Evolutionary conservation across 2,888 invertebrate genomes (phyloP), one percentile per base, ranked within the genome.

Genomic region (Ectropis crepuscularia): DNA sequence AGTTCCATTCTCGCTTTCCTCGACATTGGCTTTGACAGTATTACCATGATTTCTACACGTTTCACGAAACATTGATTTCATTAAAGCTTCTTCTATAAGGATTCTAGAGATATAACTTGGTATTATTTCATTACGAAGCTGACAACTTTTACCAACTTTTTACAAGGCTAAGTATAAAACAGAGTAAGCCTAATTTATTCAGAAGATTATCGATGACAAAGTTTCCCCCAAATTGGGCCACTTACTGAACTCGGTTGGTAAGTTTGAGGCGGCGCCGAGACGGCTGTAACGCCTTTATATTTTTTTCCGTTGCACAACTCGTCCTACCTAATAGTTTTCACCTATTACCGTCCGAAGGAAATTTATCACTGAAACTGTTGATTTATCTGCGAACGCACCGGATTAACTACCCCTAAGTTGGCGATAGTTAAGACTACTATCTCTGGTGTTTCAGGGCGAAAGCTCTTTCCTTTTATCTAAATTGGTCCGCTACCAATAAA

Each of bases 401-500:
- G 90, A 91, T 92, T 92, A 92, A 92, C 87, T 91, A 89, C 89
- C 89, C 90, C 92, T 92, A 92, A 92, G 89, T 92, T 91, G 90
- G 89, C 90, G 89, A 92, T 92, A 92, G 92, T 92, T 92, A 92
- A 92, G 92, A 89, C 89, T 87, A 84, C 89, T 90, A 91, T 92
- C 92, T 90, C 85, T 89, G 89, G 90, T 90, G 89, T 91, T 90
- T 87, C 90, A 88, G 89, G 86, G 87, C 83, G 84, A 88, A 89
- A 90, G 90, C 90, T 89, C 91, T 90, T 90, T 90, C 91, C 92
- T 92, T 92, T 92, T 92, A 92, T 92, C 92, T 92, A 92, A 92
- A 92, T 92, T 92, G 92, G 92, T 92, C 87, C 85, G 88, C 87
- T 88, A 89, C 91, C 92, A 92, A 92, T 92, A 92, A 92, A 92